A percentile compares a stretch with the other conserved stretches of the same genome.
These are phyloP conservation scores for Chrysina gloriosa DNA, from an alignment of 2,888 invertebrate genomes.

Conservation along the genomic window DNA sequence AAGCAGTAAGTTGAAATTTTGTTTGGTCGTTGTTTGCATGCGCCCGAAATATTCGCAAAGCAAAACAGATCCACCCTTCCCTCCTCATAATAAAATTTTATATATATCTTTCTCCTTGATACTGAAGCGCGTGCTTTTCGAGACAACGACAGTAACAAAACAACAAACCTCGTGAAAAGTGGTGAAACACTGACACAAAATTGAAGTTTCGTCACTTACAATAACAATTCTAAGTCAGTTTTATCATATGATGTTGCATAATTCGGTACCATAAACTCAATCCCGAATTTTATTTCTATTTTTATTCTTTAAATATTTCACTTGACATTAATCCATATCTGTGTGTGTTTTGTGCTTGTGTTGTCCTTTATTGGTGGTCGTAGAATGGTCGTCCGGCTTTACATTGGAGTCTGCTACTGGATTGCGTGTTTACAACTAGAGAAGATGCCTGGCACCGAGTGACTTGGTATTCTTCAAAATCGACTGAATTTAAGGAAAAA, in stretches of 20 bases:
- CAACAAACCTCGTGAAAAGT: slow-evolving; percentile 28
- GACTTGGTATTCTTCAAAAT: slow-evolving; percentile 37
- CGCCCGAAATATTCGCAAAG: slow-evolving; percentile 28
- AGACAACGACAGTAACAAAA: slow-evolving; percentile 30
- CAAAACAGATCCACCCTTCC: slow-evolving; percentile 27
- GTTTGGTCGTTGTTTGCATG: slow-evolving; percentile 34
- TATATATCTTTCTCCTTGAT: slow-evolving; percentile 6
- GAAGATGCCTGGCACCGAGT: slow-evolving; percentile 49
- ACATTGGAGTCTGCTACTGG: slow-evolving; percentile 36
- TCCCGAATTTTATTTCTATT: not conserved
- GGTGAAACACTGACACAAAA: not conserved
- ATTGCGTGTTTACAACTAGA: slow-evolving; percentile 48
- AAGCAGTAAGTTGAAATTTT: slow-evolving; percentile 13
- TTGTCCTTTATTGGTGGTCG: slow-evolving; percentile 29
- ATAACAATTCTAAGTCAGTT: too few relatives aligned
- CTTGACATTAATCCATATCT: too few relatives aligned
- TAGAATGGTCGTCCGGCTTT: slow-evolving; percentile 17
- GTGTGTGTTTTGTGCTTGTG: slow-evolving; percentile 5
- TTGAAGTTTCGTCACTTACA: not conserved
- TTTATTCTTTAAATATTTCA: too few relatives aligned
- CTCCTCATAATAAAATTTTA: slow-evolving; percentile 24
- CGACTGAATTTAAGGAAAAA: slow-evolving; percentile 12
- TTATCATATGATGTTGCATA: not conserved
- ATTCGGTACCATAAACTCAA: not conserved
- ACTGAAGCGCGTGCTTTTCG: slow-evolving; percentile 14